phyloP scores from a whole-genome alignment of 1,140 invertebrate species.

The Leptestheria dahalacensis region DNA sequence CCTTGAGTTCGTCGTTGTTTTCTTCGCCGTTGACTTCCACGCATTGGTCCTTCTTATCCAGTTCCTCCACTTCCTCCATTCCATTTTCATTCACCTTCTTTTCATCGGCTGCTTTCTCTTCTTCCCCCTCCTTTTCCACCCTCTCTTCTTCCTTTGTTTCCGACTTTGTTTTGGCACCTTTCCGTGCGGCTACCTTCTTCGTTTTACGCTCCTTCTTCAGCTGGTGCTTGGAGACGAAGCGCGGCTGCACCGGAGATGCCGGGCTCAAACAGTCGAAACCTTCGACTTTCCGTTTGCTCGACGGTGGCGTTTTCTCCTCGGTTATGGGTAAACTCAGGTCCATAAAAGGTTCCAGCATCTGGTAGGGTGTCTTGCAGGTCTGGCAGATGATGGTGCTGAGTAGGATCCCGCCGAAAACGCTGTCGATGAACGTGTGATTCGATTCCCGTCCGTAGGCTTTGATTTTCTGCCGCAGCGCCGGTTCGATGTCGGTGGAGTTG shows the following conservation, averaged over 20 bases:
- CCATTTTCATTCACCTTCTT: conserved; percentile 1
- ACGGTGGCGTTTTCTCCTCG: conserved; percentile 32
- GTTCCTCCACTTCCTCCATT: neutral
- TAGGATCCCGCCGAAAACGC: conserved; percentile 72
- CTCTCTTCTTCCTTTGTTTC: conserved; percentile 16
- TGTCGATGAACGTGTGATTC: conserved; percentile 63
- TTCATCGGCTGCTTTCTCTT: conserved; percentile 6
- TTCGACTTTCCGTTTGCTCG: conserved; percentile 28
- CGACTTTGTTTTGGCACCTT: conserved; percentile 11
- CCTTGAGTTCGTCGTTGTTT: conserved; percentile 12
- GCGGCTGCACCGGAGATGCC: neutral
- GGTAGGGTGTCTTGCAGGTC: conserved; percentile 68
- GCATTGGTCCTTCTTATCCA: conserved; percentile 29
- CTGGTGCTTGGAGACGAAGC: conserved; percentile 49
- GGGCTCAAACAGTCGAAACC: neutral
- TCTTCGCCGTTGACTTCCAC: conserved; percentile 35
- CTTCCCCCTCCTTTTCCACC: conserved; percentile 7
- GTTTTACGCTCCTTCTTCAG: conserved; percentile 47
- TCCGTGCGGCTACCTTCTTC: neutral
- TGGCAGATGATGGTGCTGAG: conserved; percentile 80
- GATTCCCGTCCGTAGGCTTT: conserved; percentile 63
- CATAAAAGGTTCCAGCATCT: conserved; percentile 78
- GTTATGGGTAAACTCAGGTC: conserved; percentile 83
- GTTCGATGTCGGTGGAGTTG: conserved; percentile 49
- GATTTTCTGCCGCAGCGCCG: conserved; percentile 49